A percentile compares a stretch with the other conserved stretches of the same genome.
These are phyloP conservation scores for Drosophila neotestacea DNA, from an alignment of 2,888 invertebrate species.

Conservation along the genomic window DNA sequence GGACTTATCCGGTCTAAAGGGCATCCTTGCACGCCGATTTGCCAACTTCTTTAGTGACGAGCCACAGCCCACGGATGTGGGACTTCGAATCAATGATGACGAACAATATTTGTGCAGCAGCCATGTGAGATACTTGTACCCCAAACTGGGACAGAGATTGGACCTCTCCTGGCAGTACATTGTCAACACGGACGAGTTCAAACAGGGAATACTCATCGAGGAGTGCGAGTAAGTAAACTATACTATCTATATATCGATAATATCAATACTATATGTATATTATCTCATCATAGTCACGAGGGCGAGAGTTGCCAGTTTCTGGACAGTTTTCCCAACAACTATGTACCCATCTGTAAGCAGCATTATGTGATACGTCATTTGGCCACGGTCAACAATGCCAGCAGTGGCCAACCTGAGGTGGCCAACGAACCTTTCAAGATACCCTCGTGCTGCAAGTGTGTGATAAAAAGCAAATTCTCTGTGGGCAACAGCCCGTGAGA, in stretches of 20 bases:
- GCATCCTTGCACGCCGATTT: constrained; percentile 69
- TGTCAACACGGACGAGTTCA: constrained; percentile 89
- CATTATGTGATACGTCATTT: constrained; percentile 82
- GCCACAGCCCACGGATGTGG: constrained; percentile 85
- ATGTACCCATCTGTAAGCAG: constrained; percentile 63
- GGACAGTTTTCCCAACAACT: constrained; percentile 62
- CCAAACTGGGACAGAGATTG: constrained; percentile 87
- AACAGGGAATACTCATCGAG: constrained; percentile 91
- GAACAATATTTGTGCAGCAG: constrained; percentile 86
- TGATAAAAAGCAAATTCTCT: constrained; percentile 84
- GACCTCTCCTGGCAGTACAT: constrained; percentile 89
- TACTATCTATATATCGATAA: background rate
- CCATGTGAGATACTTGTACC: constrained; percentile 86
- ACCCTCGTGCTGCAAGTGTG: constrained; percentile 92
- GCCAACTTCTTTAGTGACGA: constrained; percentile 83
- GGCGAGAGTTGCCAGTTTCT: constrained; percentile 85
- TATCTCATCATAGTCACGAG: constrained; percentile 79
- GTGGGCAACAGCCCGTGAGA: constrained; percentile 70
- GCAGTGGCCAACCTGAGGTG: constrained; percentile 80
- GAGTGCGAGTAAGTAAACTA: constrained; percentile 88
- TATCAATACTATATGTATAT: background rate
- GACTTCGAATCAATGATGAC: constrained; percentile 85
- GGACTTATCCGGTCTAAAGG: constrained; percentile 78
- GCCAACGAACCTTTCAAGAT: constrained; percentile 87
- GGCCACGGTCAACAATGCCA: constrained; percentile 86